These are phyloP conservation scores for Shinisaurus crocodilurus DNA, from an alignment of 2,113 vertebrate genomes.

Conservation along the genomic window DNA sequence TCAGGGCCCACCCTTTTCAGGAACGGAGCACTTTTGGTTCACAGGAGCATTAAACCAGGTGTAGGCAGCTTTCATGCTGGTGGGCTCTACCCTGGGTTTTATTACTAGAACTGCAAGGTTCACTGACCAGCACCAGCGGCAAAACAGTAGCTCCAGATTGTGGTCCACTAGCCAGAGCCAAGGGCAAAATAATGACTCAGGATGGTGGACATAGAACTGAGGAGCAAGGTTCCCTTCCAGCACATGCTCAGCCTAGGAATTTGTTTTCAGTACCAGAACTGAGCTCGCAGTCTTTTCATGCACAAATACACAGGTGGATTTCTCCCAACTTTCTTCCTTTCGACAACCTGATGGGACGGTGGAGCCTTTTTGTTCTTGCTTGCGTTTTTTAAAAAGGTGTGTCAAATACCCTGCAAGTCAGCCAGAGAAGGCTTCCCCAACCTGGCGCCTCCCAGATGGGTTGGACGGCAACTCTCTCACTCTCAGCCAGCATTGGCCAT, in stretches of 20 bases:
- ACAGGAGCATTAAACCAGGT: not conserved
- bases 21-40: too few species aligned
- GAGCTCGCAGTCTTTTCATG: not conserved
- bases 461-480: too few species aligned
- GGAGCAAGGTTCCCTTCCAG: not conserved
- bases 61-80: not conserved
- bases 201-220: not conserved
- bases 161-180: not conserved
- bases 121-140: too few species aligned
- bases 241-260: not conserved
- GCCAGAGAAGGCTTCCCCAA: not conserved
- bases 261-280: not conserved
- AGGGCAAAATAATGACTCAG: not conserved
- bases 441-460: too few species aligned
- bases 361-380: not conserved
- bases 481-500: too few species aligned
- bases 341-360: not conserved
- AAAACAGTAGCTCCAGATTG: too few species aligned
- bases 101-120: too few species aligned
- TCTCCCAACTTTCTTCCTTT: not conserved
- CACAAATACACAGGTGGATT: not conserved
- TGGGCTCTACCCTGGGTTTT: not conserved
- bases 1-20: too few species aligned
- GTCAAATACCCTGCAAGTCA: not conserved
- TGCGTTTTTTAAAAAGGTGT: not conserved